Conservation (phyloP, 2,888 invertebrate species). For the Lasioglossum zephyrum region DNA sequence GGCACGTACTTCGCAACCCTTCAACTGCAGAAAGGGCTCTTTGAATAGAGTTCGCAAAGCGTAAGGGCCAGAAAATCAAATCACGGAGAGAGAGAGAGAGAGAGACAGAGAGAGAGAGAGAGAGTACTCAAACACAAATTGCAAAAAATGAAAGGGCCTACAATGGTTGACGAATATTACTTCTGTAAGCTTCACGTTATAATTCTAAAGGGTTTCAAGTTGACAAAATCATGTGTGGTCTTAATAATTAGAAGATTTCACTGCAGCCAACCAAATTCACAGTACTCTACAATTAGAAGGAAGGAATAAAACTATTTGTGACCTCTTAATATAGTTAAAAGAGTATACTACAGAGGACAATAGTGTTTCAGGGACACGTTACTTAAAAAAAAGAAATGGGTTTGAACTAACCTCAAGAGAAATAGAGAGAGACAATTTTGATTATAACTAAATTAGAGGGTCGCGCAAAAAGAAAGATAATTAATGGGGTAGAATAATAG, state of each 20-base stretch:
- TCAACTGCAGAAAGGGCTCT: constrained; percentile 2
- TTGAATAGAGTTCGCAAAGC: not conserved
- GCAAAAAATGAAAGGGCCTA: not conserved
- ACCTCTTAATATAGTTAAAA: not conserved
- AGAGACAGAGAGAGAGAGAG: not conserved
- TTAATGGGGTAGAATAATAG: not conserved
- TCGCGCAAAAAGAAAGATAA: not conserved
- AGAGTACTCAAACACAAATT: not conserved
- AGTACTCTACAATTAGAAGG: not conserved
- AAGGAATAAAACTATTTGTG: not conserved
- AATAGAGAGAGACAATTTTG: not conserved
- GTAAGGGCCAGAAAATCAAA: not conserved
- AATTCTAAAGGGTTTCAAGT: not conserved
- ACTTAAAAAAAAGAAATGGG: not conserved
- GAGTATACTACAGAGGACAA: not conserved
- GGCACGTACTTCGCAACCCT: not conserved
- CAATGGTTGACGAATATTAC: not conserved
- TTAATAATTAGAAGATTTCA: not conserved
- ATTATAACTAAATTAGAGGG: not conserved
- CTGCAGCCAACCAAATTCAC: not conserved
- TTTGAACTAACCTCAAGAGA: not conserved
- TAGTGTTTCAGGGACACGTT: not conserved
- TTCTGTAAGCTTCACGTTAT: not conserved
- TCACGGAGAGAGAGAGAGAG: not conserved
- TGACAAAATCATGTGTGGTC: not conserved